Evolutionary conservation across 2,888 invertebrate species (phyloP).

Genomic region (Ichneumoninae sp.): DNA sequence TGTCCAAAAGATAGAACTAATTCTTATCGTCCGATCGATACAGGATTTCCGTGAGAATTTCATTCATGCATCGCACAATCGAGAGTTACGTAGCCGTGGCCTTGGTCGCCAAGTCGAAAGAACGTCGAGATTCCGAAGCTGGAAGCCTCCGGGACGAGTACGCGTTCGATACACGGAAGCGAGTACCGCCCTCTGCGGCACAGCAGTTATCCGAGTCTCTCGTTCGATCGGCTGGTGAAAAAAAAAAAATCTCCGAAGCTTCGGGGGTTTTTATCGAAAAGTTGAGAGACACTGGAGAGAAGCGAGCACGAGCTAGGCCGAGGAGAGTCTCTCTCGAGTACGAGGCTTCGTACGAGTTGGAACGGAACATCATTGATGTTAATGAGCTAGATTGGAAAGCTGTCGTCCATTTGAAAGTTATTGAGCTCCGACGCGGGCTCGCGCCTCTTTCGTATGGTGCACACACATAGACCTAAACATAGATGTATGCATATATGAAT

Average conservation of each 20-base stretch:
- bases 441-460: constrained; percentile 55
- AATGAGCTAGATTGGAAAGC: constrained; percentile 81
- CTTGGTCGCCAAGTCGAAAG: constrained; percentile 26
- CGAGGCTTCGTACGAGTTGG: constrained; percentile 44
- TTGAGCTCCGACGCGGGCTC: constrained; percentile 68
- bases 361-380: constrained; percentile 78
- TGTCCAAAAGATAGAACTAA: neutral
- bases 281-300: constrained; percentile 54
- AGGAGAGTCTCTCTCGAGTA: constrained; percentile 33
- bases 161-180: constrained; percentile 11
- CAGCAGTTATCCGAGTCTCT: neutral
- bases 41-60: constrained; percentile 9
- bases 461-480: constrained; percentile 10
- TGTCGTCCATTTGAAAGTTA: constrained; percentile 79
- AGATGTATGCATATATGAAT: neutral
- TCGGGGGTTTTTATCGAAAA: constrained; percentile 4
- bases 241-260: neutral
- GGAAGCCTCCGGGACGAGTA: neutral
- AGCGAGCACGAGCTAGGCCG: constrained; percentile 37
- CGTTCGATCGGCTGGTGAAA: neutral
- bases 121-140: constrained; percentile 29
- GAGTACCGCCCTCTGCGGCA: neutral
- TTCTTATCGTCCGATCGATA: neutral
- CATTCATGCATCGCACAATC: constrained; percentile 11
- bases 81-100: constrained; percentile 33